Conservation (phyloP, 2,113 vertebrate species). For the Connochaetes taurinus region DNA sequence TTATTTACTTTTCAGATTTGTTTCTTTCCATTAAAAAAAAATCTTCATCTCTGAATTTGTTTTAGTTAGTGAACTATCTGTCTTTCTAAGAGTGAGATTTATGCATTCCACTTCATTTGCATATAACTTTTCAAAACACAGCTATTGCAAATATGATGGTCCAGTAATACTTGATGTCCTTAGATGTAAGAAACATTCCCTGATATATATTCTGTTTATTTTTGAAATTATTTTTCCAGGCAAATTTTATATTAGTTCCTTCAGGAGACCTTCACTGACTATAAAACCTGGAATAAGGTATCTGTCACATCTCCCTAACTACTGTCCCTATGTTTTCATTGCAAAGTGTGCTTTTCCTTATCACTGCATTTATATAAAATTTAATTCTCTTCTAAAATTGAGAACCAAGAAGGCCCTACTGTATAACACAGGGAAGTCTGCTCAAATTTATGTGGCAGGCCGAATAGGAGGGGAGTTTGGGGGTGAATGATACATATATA, state of each 20-base stretch:
- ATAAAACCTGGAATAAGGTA: not conserved
- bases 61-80: not conserved
- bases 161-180: not conserved
- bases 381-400: not conserved
- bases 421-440: not conserved
- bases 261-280: fast-evolving
- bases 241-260: not conserved
- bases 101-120: fast-evolving
- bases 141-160: not conserved
- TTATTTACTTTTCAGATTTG: not conserved
- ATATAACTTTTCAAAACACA: not conserved
- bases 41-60: not conserved
- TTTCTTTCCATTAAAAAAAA: not conserved
- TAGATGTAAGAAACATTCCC: not conserved
- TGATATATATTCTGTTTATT: not conserved
- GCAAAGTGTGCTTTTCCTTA: not conserved
- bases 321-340: not conserved
- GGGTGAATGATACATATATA: not conserved
- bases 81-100: not conserved
- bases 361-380: not conserved
- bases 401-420: not conserved
- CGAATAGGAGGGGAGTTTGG: not conserved
- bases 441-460: not conserved
- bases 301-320: not conserved
- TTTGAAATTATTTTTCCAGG: not conserved